A percentile compares a stretch with the other conserved stretches of the same genome.
phyloP scores from a whole-genome alignment of 1,140 invertebrate genomes.

The Venustaconcha ellipsiformis region DNA sequence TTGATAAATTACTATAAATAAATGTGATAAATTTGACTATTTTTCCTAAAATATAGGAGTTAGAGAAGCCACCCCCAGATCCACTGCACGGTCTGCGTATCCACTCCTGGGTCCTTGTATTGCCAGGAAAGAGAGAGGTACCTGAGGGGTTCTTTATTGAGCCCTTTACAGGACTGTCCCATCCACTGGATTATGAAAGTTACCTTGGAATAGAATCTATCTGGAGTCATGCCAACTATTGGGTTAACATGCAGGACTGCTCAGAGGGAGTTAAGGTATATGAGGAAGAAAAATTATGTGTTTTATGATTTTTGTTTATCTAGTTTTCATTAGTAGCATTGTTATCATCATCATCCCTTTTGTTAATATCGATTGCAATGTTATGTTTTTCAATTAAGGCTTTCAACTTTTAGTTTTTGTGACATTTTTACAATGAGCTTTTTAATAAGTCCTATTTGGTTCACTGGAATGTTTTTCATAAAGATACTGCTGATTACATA shows the following conservation, averaged over 20 bases:
- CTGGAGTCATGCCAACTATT: conserved; percentile 91
- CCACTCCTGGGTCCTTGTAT: conserved; percentile 86
- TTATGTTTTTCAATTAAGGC: too few relatives aligned
- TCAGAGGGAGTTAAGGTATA: conserved; percentile 66
- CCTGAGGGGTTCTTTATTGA: conserved; percentile 84
- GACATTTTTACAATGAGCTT: too few relatives aligned
- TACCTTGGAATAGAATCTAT: conserved; percentile 86
- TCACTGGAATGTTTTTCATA: too few relatives aligned
- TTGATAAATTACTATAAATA: too few relatives aligned
- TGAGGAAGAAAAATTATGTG: background rate
- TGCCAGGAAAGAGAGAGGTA: conserved; percentile 75
- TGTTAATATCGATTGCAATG: too few relatives aligned
- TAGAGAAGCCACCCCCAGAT: conserved; percentile 80
- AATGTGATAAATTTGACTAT: too few relatives aligned
- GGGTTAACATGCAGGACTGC: conserved; percentile 80
- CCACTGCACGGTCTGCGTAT: conserved; percentile 80
- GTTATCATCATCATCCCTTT: too few relatives aligned
- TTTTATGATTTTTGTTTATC: too few relatives aligned
- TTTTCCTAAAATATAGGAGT: conserved; percentile 42
- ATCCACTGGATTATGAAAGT: conserved; percentile 73
- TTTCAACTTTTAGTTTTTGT: too few relatives aligned
- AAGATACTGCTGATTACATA: too few relatives aligned
- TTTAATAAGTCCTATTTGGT: too few relatives aligned
- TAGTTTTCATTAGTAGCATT: too few relatives aligned
- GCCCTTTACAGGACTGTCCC: conserved; percentile 79